Evolutionary conservation across 2,888 invertebrate species (phyloP).

Genomic region (Phortica magna): DNA sequence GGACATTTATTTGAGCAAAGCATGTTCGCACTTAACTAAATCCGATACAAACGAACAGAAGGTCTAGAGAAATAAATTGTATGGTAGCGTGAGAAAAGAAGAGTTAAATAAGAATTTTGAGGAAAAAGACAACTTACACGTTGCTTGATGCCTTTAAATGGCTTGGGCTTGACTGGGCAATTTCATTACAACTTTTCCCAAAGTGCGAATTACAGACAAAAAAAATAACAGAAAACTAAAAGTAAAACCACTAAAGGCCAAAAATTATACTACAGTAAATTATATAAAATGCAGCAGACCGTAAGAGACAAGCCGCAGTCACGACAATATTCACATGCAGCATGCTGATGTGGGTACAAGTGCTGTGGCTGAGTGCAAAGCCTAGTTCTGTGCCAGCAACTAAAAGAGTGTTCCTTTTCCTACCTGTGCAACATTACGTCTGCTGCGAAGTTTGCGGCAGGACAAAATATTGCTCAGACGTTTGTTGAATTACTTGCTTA

Average conservation of each 20-base stretch:
- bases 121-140: too few species aligned
- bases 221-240: slow-evolving; percentile 6
- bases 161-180: not conserved
- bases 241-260: slow-evolving; percentile 45
- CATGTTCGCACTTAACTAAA: slow-evolving; percentile 8
- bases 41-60: not conserved
- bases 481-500: not conserved
- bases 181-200: not conserved
- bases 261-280: slow-evolving; percentile 44
- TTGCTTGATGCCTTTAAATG: not conserved
- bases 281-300: slow-evolving; percentile 68
- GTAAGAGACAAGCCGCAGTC: slow-evolving; percentile 69
- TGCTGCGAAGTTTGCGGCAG: not conserved
- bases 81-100: not conserved
- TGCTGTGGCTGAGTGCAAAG: not conserved
- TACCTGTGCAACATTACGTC: not conserved
- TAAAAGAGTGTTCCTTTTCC: not conserved
- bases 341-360: not conserved
- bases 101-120: too few species aligned
- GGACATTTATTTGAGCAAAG: slow-evolving; percentile 57
- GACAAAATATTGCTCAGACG: not conserved
- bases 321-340: slow-evolving; percentile 38
- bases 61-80: not conserved
- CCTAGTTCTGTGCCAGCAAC: not conserved
- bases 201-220: slow-evolving; percentile 15